Conservation (phyloP, 2,113 vertebrate species). For the Rutilus rutilus region DNA sequence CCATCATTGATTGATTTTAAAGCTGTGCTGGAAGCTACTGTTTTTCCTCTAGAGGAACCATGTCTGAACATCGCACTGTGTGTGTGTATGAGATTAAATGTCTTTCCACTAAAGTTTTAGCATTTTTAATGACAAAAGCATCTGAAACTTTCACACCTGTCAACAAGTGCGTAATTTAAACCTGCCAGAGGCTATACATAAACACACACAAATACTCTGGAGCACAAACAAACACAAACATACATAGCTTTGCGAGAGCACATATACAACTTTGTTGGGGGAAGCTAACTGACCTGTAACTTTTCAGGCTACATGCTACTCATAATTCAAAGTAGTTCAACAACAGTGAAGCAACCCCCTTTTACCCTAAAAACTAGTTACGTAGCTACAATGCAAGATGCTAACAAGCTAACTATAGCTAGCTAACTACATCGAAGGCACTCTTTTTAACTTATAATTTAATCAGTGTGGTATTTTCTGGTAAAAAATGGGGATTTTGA, state of each 20-base stretch:
- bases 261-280: not conserved
- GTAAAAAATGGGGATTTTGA: not conserved
- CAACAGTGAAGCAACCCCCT: not conserved
- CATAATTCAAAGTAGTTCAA: not conserved
- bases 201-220: conserved; percentile 23
- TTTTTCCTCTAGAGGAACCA: conserved; percentile 37
- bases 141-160: conserved; percentile 30
- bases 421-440: not conserved
- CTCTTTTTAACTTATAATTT: not conserved
- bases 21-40: conserved; percentile 40
- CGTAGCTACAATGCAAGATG: not conserved
- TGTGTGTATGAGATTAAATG: conserved; percentile 8
- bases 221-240: conserved; percentile 16
- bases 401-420: not conserved
- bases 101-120: conserved; percentile 19
- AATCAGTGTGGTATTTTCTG: not conserved
- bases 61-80: not conserved
- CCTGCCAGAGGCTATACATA: not conserved
- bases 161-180: conserved; percentile 24
- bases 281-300: not conserved
- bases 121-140: conserved; percentile 40
- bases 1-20: conserved; percentile 39
- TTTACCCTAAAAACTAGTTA: not conserved
- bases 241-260: not conserved
- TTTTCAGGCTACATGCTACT: not conserved